Evolutionary conservation across 2,888 invertebrate species (phyloP).

Genomic region (Caenorhabditis macrosperma): DNA sequence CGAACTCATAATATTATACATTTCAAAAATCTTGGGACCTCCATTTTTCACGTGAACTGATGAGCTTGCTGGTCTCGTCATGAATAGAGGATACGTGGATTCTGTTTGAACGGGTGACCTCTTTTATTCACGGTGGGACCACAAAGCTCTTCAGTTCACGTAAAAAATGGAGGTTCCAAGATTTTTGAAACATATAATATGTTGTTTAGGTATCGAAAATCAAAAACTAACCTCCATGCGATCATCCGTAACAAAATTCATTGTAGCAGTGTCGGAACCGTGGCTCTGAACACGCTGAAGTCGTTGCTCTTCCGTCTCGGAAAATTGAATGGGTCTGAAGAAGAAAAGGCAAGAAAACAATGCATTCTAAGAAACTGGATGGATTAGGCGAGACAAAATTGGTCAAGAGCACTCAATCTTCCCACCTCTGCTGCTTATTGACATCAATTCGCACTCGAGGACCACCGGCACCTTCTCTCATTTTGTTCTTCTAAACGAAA

Average conservation of each 20-base stretch:
- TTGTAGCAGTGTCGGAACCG: slow-evolving; percentile 77
- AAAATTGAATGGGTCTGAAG: slow-evolving; percentile 20
- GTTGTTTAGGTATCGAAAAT: neutral
- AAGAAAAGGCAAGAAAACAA: slow-evolving; percentile 3
- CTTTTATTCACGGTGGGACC: no score
- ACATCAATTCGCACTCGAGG: slow-evolving; percentile 49
- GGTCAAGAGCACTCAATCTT: slow-evolving; percentile 39
- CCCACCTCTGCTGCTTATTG: slow-evolving; percentile 32
- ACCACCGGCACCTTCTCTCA: slow-evolving; percentile 38
- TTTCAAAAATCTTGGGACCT: no score
- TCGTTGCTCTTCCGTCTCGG: slow-evolving; percentile 42
- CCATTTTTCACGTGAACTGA: no score
- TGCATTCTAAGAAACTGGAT: slow-evolving; percentile 16
- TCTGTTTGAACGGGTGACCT: no score
- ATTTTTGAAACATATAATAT: no score
- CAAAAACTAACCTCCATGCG: slow-evolving; percentile 62
- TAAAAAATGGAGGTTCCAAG: no score
- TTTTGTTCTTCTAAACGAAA: slow-evolving; percentile 1
- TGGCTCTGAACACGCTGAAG: slow-evolving; percentile 59
- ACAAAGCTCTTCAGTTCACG: no score
- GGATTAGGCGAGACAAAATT: slow-evolving; percentile 39
- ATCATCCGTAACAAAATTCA: slow-evolving; percentile 79
- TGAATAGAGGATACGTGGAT: no score
- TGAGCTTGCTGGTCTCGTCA: no score
- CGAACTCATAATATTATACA: no score